Conservation (phyloP, 2,888 invertebrate species). For the Subacronicta megacephala region DNA sequence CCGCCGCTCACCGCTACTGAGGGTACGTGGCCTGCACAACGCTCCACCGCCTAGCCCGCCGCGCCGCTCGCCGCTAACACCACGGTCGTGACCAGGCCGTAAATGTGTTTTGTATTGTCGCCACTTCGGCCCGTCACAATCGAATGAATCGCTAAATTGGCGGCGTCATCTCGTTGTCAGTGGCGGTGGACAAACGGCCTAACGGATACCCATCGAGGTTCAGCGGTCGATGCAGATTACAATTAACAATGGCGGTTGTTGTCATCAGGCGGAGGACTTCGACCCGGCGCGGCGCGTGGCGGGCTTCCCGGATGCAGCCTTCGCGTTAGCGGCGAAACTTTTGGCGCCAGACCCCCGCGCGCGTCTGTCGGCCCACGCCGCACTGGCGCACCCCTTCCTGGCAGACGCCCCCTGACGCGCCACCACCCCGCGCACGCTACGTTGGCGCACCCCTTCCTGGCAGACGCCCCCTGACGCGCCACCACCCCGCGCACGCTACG, state of each 20-base stretch:
- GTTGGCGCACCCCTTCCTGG: neutral
- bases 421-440: neutral
- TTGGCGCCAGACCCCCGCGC: constrained; percentile 94
- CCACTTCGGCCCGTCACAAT: too few relatives aligned
- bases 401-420: constrained; percentile 21
- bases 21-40: too few relatives aligned
- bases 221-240: too few relatives aligned
- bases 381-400: constrained; percentile 94
- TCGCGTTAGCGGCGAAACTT: constrained; percentile 92
- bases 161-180: too few relatives aligned
- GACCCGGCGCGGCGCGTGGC: constrained; percentile 55
- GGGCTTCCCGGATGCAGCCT: constrained; percentile 92
- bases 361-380: constrained; percentile 93
- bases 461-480: neutral
- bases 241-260: neutral
- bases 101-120: too few relatives aligned
- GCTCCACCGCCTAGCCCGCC: too few relatives aligned
- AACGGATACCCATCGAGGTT: too few relatives aligned
- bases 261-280: constrained; percentile 62
- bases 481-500: neutral
- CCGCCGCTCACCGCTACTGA: too few relatives aligned
- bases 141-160: too few relatives aligned
- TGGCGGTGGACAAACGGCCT: too few relatives aligned
- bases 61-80: too few relatives aligned
- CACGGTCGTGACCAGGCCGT: too few relatives aligned